These are phyloP conservation scores for Pachycephala philippinensis DNA, from an alignment of 2,113 vertebrate genomes.

Conservation along the genomic window DNA sequence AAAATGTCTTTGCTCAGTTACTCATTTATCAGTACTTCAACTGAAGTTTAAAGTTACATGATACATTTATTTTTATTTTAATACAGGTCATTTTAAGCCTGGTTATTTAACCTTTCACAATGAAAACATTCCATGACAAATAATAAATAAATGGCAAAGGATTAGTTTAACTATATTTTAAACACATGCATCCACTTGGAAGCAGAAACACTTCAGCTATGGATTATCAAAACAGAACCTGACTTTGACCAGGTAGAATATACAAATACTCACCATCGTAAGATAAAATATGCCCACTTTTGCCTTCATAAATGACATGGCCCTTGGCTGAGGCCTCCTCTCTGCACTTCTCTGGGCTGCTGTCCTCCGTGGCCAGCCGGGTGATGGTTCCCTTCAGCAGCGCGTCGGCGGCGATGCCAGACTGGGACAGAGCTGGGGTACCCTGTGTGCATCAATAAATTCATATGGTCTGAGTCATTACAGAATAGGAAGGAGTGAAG, in stretches of 20 bases:
- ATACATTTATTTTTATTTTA: neutral
- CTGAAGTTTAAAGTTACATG: neutral
- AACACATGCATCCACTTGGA: neutral
- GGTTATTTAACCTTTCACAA: neutral
- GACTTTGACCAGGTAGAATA: neutral
- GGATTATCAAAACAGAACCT: neutral
- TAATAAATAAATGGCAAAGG: neutral
- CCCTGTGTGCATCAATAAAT: constrained; percentile 71
- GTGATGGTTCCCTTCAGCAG: constrained; percentile 89
- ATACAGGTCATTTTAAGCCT: neutral
- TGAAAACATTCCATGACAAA: neutral
- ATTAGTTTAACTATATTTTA: neutral
- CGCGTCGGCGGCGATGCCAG: constrained; percentile 85
- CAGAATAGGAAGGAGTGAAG: accelerated
- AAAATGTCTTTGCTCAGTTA: neutral
- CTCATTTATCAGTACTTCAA: neutral
- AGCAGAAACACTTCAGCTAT: neutral
- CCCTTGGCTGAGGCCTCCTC: constrained; percentile 88
- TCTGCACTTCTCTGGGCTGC: constrained; percentile 84
- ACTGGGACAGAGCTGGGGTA: constrained; percentile 87
- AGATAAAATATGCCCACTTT: constrained; percentile 93
- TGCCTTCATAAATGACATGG: constrained; percentile 96
- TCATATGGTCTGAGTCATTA: neutral
- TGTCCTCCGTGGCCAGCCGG: constrained; percentile 87
- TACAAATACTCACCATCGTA: constrained; percentile 84